Evolutionary conservation across 2,113 vertebrate genomes (phyloP).

Genomic region (Peromyscus polionotus): DNA sequence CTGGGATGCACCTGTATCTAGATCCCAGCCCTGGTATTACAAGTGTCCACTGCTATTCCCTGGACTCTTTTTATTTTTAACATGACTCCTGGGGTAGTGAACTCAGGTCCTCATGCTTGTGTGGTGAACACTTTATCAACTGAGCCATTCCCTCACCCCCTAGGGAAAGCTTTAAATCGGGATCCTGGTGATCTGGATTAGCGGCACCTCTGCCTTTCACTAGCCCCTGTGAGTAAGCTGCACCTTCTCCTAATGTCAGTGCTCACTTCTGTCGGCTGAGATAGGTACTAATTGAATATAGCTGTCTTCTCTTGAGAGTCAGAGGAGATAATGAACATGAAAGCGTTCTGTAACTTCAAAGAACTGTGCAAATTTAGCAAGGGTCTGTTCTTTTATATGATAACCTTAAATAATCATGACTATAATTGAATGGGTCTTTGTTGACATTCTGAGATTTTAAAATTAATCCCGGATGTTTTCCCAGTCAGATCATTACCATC

Average conservation of each 20-base stretch:
- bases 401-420: conserved; percentile 52
- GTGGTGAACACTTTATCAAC: background rate
- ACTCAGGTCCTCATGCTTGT: background rate
- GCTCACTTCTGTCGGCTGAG: conserved; percentile 39
- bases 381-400: background rate
- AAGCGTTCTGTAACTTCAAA: background rate
- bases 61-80: background rate
- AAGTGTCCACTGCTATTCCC: too few species aligned
- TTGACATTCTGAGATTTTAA: conserved; percentile 64
- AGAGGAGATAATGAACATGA: conserved; percentile 29
- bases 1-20: background rate
- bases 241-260: background rate
- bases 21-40: too few species aligned
- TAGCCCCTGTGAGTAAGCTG: background rate
- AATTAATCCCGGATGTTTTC: conserved; percentile 53
- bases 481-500: conserved; percentile 26
- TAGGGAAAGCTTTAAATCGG: background rate
- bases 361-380: conserved; percentile 34
- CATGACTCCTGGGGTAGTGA: background rate
- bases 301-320: conserved; percentile 43
- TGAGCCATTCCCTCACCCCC: background rate
- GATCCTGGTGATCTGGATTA: background rate
- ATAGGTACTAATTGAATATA: background rate
- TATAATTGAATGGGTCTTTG: conserved; percentile 41
- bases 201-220: background rate